Base-by-base conservation (phyloP, 2,797 vertebrate genomes). In the Vultur gryphus region DNA sequence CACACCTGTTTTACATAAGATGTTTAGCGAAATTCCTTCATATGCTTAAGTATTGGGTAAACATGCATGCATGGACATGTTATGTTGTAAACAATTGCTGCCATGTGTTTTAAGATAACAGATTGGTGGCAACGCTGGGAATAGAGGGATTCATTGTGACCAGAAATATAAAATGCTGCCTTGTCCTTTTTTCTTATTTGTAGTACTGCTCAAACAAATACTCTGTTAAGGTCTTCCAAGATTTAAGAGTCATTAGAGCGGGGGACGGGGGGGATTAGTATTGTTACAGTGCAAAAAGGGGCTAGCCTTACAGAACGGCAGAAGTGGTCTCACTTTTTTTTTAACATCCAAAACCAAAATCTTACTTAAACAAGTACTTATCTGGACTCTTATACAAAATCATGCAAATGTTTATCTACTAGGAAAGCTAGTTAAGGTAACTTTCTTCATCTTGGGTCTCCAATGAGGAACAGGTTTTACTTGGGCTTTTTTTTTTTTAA, bases 241-340 rank as follows among this genome's bases (percentile, higher is more conserved):
- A 21, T 67, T 65, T 70, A 52, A 44, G 55, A 61, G 43, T 41
- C 65, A 10, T 20, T 73, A 19, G 28, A 24, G 41, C 35, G 29
- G 16, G 2, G 4, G 21, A 10, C 1, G 1, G 19, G 46, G 2
- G 29, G 3, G 5, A 12, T 0, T 3, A 8, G 2, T 26, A 9
- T 66, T 73, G 16, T 39, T 58, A 31, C 11, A 72, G 66, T 71
- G 59, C n/a, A 55, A 8, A 84, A 62, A 55, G 29, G 46, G 83
- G 59, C 23, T 29, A 13, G 25, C n/a, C 18, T 80, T 49, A 35
- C 10, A 72, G 62, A 87, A 16, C 21, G 39, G 43, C 39, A 69
- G 25, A 11, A 43, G 3, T 11, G 16, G 9, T 51, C 35, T 3
- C 1, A 1, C 9, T 17, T 11, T 11, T 29, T 48, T 49, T 70